Conservation (phyloP, 2,113 vertebrate genomes). For the Neoarius graeffei region DNA sequence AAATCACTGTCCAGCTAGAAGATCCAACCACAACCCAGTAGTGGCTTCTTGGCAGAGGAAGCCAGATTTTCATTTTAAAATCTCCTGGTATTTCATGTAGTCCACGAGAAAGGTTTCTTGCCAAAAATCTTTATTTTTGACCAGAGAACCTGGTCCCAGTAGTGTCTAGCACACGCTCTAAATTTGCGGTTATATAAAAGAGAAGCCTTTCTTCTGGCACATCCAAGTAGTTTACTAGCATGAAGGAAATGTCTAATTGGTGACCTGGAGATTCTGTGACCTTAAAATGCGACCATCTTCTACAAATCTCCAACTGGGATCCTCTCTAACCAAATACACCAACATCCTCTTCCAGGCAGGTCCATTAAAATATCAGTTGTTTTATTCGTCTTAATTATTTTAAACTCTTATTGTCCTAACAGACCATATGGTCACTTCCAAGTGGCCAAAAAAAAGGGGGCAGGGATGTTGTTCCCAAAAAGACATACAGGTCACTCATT, state of each 20-base stretch:
- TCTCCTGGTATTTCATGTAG: not conserved
- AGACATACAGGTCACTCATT: not conserved
- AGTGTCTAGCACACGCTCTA: not conserved
- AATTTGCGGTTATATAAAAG: not conserved
- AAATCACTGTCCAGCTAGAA: not conserved
- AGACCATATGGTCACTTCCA: not conserved
- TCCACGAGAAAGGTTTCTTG: not conserved
- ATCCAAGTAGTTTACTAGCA: not conserved
- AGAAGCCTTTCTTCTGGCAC: not conserved
- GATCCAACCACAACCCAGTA: not conserved
- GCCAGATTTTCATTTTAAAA: not conserved
- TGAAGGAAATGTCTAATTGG: not conserved
- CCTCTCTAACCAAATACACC: not conserved
- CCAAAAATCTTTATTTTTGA: not conserved
- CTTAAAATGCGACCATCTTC: not conserved
- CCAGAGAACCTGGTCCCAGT: not conserved
- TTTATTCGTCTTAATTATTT: not conserved
- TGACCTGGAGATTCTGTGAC: not conserved
- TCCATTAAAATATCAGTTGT: not conserved
- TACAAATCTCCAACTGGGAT: not conserved
- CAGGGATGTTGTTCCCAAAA: not conserved
- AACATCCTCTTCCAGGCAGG: not conserved
- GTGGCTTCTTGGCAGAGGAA: not conserved
- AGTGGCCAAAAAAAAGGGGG: not conserved
- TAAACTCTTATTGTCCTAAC: not conserved